Percentiles rank a stretch among this genome's conserved stretches.
phyloP scores from a whole-genome alignment of 2,888 invertebrate species.

The Caenorhabditis uteleia region DNA sequence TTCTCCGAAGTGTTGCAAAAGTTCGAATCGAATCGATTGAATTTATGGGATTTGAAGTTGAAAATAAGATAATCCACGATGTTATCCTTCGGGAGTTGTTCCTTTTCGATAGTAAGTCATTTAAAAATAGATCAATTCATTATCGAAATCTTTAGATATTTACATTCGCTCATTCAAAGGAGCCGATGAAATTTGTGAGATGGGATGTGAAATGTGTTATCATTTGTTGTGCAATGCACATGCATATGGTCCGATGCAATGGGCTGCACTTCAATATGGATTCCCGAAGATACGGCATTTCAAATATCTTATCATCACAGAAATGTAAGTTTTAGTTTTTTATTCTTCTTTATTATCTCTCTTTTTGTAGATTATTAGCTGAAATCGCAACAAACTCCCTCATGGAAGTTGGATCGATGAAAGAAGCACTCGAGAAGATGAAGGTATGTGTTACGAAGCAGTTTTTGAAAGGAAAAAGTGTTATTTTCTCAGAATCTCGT shows the following conservation, averaged over 20 bases:
- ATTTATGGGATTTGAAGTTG: constrained; percentile 2
- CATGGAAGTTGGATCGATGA: background rate
- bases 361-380: constrained; percentile 14
- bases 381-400: constrained; percentile 18
- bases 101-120: background rate
- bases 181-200: constrained; percentile 26
- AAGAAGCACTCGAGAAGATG: constrained; percentile 3
- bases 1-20: background rate
- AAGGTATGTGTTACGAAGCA: background rate
- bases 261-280: constrained; percentile 10
- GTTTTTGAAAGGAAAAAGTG: background rate
- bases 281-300: constrained; percentile 3
- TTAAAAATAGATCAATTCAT: background rate
- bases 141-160: background rate
- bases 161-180: constrained; percentile 20
- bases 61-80: constrained; percentile 5
- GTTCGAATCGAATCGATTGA: constrained; percentile 3
- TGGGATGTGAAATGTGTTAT: constrained; percentile 18
- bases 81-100: constrained; percentile 1
- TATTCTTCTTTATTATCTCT: background rate
- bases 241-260: constrained; percentile 27
- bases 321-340: constrained; percentile 5
- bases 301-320: constrained; percentile 23
- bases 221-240: constrained; percentile 9
- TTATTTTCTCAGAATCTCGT: too few relatives aligned